Evolutionary conservation across 2,888 invertebrate genomes (phyloP).

Genomic region (Macrophya alboannulata): DNA sequence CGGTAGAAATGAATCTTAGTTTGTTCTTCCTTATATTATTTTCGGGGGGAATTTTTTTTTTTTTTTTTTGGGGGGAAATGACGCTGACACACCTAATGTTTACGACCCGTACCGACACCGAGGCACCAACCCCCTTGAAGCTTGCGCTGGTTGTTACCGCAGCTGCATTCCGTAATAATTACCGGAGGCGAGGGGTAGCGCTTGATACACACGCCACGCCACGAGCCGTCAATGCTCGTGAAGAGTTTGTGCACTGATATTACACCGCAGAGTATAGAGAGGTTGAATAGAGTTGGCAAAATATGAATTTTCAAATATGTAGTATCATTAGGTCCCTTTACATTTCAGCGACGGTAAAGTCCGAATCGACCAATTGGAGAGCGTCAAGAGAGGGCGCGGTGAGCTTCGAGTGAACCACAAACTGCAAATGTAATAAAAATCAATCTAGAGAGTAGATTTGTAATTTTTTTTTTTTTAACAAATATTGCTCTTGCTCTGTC

Average conservation of each 20-base stretch:
- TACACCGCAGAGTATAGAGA: neutral
- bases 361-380: neutral
- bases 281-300: neutral
- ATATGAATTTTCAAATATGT: neutral
- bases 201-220: slow-evolving; percentile 7
- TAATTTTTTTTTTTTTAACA: neutral
- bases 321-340: neutral
- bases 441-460: neutral
- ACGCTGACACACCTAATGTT: slow-evolving; percentile 76
- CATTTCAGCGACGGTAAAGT: neutral
- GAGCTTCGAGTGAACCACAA: neutral
- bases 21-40: neutral
- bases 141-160: slow-evolving; percentile 57
- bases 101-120: slow-evolving; percentile 72
- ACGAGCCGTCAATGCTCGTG: neutral
- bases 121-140: slow-evolving; percentile 61
- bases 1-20: neutral
- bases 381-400: neutral
- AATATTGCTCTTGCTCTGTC: neutral
- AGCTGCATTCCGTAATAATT: slow-evolving; percentile 69
- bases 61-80: slow-evolving; percentile 62
- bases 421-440: neutral
- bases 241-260: neutral
- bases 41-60: no score
- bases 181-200: slow-evolving; percentile 42